Base-by-base conservation (phyloP, 2,113 vertebrate genomes). In the Lathamus discolor region DNA sequence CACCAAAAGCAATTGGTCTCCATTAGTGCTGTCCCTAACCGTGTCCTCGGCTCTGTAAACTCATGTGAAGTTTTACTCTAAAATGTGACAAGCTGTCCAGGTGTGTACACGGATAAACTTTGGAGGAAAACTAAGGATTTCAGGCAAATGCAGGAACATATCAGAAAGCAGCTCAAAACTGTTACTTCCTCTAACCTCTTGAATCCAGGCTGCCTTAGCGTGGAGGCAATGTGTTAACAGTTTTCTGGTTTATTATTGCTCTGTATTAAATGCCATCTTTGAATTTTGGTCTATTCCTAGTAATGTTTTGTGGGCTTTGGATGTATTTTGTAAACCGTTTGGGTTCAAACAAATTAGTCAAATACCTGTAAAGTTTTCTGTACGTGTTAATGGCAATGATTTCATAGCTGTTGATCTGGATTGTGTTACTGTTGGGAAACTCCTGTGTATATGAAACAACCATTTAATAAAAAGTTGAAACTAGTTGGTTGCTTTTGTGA, bases 321-420 rank as follows among this genome's bases (percentile, higher is more conserved):
- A 78, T 92, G 88, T 97, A 95, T 97, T 96, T 95, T 98, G 98
- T 98, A 98, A 98, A 97, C 97, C 92, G 97, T 98, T 98, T 98
- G 98, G 98, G 98, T 98, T 98, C 98, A 98, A 98, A 98, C 98
- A 98, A 98, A 98, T 98, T 98, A 98, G 98, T 98, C 97, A 95
- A 97, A 80, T 94, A 96, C 96, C 69, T 98, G 98, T 98, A 98
- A 96, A 98, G 93, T 88, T 95, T 98, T 97, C 95, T 98, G 98
- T 98, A 98, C 97, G 85, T 97, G 97, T 98, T 97, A 88, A 96
- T 96, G 96, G 94, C 94, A 95, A 95, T 92, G 44, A 61, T 91
- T 94, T 93, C 83, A 11, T 66, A 97, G 97, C 20, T 97, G 96
- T 92, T 68, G 62, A 94, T 97, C 78, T 88, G 95, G 97, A 97